Conservation (phyloP, 2,888 invertebrate genomes). For the Rhorus exstirpatorius region DNA sequence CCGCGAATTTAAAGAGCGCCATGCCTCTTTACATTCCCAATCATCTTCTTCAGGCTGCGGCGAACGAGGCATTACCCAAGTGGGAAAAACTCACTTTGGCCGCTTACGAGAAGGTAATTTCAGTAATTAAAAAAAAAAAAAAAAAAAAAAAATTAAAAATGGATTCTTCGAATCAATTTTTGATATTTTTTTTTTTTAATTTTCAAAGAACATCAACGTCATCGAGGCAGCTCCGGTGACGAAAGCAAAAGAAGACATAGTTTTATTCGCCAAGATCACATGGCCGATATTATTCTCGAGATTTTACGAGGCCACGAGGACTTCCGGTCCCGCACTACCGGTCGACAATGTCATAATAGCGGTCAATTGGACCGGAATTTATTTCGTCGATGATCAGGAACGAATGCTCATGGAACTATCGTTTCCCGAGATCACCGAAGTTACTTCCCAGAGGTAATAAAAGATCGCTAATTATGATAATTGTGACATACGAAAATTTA, state of each 20-base stretch:
- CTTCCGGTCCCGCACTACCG: conserved; percentile 90
- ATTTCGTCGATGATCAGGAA: conserved; percentile 96
- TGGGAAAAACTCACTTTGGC: conserved; percentile 92
- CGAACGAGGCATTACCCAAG: conserved; percentile 88
- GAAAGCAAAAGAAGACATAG: conserved; percentile 95
- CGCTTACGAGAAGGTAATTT: conserved; percentile 88
- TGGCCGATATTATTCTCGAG: conserved; percentile 98
- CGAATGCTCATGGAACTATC: conserved; percentile 95
- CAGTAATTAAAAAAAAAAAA: not conserved
- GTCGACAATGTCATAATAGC: conserved; percentile 93
- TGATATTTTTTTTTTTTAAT: conserved; percentile 30
- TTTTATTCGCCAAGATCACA: conserved; percentile 95
- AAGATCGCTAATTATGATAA: not conserved
- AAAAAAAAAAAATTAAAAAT: conserved; percentile 23
- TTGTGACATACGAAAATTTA: not conserved
- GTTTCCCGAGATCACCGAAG: conserved; percentile 94
- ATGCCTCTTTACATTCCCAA: conserved; percentile 94
- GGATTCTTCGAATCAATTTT: not conserved
- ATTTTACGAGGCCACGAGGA: conserved; percentile 96
- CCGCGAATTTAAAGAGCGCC: conserved; percentile 90
- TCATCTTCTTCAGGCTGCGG: conserved; percentile 88
- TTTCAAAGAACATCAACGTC: conserved; percentile 89
- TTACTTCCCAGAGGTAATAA: conserved; percentile 87
- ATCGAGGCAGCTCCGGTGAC: conserved; percentile 89
- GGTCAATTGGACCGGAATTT: conserved; percentile 97